Conservation (phyloP, 2,888 invertebrate species). For the Girardia tigrina region DNA sequence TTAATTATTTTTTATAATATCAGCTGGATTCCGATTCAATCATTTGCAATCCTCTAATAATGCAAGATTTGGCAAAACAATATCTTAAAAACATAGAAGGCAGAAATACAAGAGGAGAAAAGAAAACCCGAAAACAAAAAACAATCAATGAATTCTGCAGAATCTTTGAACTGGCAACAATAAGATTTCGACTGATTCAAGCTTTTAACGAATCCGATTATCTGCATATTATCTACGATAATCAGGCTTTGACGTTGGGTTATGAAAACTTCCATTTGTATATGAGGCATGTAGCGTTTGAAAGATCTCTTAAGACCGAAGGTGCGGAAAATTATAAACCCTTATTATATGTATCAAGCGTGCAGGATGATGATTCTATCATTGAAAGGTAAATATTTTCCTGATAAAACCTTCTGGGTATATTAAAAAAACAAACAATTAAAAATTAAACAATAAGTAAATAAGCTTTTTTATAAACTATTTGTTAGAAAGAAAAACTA, state of each 20-base stretch:
- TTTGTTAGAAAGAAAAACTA: too few relatives aligned
- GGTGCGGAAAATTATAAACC: conserved; percentile 44
- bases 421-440: too few relatives aligned
- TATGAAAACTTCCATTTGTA: conserved; percentile 48
- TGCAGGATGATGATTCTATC: conserved; percentile 45
- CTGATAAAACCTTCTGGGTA: too few relatives aligned
- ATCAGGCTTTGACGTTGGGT: conserved; percentile 44
- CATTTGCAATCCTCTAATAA: conserved; percentile 41
- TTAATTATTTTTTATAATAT: too few relatives aligned
- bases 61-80: conserved; percentile 38
- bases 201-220: conserved; percentile 36
- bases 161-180: conserved; percentile 43
- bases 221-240: conserved; percentile 42
- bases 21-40: background rate
- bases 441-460: too few relatives aligned
- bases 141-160: conserved; percentile 41
- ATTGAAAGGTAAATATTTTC: conserved; percentile 44
- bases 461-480: too few relatives aligned
- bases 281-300: conserved; percentile 48
- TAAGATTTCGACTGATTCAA: conserved; percentile 45
- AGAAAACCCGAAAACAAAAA: conserved; percentile 27
- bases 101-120: conserved; percentile 31
- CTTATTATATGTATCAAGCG: conserved; percentile 45
- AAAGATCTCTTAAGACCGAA: conserved; percentile 47
- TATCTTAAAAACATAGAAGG: conserved; percentile 28